Evolutionary conservation across 2,888 invertebrate genomes (phyloP), one percentile per base, ranked within the genome.

Genomic region (Hofmannophila pseudospretella): DNA sequence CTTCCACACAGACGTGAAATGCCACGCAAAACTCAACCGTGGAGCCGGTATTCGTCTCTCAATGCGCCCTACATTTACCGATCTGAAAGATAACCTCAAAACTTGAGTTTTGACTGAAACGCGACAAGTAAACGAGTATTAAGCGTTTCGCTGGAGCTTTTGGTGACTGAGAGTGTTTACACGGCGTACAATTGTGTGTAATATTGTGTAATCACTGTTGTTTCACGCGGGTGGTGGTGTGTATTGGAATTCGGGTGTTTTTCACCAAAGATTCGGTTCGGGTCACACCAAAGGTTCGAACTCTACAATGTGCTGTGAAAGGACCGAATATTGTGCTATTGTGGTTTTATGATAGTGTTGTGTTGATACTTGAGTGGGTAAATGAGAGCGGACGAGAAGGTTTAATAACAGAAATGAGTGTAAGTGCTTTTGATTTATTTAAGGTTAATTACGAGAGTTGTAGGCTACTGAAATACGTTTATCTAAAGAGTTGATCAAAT

Each of bases 21-120:
- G 32, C 22, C 61, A 56, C 48, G 67, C 74, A 51, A 85, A 60
- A 70, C 45, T 78, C 60, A 61, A 67, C 81, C 68, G 62, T 81
- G 79, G 35, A 25, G 51, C 48, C 45, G 51, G 42, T 48, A 54
- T 54, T 63, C 62, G 58, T 55, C 63, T 65, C 58, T 64, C 69
- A 70, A 68, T 66, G 69, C 72, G 77, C 62, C 80, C 79, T 77
- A 79, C 80, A 76, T 80, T 76, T 65, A 68, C 70, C 71, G 71
- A 74, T 75, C 70, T 65, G 62, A 51, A 64, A 72, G 67, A 74
- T 85, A 86, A 86, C 85, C 85, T 85, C 71, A 80, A 86, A 85
- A 73, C 67, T 65, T 47, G 54, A 70, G 71, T 65, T 75, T 65
- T 61, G 54, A 58, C 54, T 51, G 45, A 54, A 51, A 70, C 41